Evolutionary conservation across 2,113 vertebrate genomes (phyloP), one percentile per base, ranked within the genome.

Genomic region (Ctenomys sociabilis): DNA sequence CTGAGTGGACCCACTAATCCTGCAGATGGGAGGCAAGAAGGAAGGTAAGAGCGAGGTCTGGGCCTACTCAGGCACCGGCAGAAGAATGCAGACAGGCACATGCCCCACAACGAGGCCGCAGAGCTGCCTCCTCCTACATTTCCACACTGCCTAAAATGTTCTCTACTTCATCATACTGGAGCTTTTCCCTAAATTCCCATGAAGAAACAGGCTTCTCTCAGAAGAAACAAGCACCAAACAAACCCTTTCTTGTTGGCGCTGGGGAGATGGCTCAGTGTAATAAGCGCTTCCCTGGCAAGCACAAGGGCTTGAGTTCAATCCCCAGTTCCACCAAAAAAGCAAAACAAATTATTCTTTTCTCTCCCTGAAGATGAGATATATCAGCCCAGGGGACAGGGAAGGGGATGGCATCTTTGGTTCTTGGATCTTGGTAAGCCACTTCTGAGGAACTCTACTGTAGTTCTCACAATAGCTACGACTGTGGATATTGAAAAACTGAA

Each of bases 1-100:
- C 91, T 97, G 66, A 99, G 16, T 17, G 98, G 90, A 7, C 97
- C 97, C 83, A 95, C 96, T 92, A 99, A 59, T 84, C 98, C 99
- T 99, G 97, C 40, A 94, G 90, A 70, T 88, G 92, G 37, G 28
- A 97, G 24, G 40, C 32, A 87, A 72, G 93, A 63, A 94, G 97
- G 85, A 94, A 49, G 89, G 85, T 64, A 1, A 3, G 21, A 90
- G 6, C 0, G 35, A 37, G 9, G 32, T 2, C 7, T 43, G 5
- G 52, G 21, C 10, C 22, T n/a, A 61, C 37, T 57, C 6, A 7
- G 7, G 22, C 1, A 11, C 57, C 57, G 37, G 2, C 13, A 21
- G 14, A 59, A 49, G 94, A 40, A 49, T 5, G 19, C 26, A 59
- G 22, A 12, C 35, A 10, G 2, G 0, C 0, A 16, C 7, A 4